These are phyloP conservation scores for Henicopernis longicauda DNA, from an alignment of 2,113 vertebrate genomes.

Conservation along the genomic window DNA sequence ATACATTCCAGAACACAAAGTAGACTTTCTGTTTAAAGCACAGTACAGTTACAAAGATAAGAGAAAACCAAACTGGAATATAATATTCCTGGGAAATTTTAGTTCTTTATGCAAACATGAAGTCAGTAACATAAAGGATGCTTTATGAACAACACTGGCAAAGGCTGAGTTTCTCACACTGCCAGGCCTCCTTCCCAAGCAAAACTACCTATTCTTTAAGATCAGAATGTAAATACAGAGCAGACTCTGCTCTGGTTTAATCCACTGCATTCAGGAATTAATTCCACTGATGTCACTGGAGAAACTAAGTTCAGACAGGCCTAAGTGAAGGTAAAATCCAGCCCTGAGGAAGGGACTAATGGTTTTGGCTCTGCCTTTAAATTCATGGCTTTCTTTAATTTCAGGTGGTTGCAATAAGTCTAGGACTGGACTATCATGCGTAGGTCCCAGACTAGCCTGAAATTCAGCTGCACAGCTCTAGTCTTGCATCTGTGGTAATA, in stretches of 20 bases:
- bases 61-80: constrained; percentile 13
- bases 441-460: not conserved
- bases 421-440: not conserved
- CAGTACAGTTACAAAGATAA: not conserved
- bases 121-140: not conserved
- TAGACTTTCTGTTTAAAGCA: constrained; percentile 12
- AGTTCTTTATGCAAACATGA: not conserved
- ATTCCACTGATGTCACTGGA: not conserved
- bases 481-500: not conserved
- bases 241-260: not conserved
- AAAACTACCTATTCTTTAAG: not conserved
- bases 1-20: not conserved
- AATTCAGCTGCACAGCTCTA: not conserved
- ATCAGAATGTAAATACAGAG: not conserved
- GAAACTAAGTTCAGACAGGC: not conserved
- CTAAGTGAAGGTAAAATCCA: not conserved
- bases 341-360: not conserved
- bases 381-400: not conserved
- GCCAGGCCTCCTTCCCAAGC: not conserved
- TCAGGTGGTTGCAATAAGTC: not conserved
- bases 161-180: not conserved
- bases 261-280: not conserved
- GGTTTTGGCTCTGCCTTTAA: not conserved
- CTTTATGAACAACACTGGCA: not conserved
- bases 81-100: constrained; percentile 1